Evolutionary conservation across 2,113 vertebrate genomes (phyloP).

Genomic region (Neomonachus schauinslandi): DNA sequence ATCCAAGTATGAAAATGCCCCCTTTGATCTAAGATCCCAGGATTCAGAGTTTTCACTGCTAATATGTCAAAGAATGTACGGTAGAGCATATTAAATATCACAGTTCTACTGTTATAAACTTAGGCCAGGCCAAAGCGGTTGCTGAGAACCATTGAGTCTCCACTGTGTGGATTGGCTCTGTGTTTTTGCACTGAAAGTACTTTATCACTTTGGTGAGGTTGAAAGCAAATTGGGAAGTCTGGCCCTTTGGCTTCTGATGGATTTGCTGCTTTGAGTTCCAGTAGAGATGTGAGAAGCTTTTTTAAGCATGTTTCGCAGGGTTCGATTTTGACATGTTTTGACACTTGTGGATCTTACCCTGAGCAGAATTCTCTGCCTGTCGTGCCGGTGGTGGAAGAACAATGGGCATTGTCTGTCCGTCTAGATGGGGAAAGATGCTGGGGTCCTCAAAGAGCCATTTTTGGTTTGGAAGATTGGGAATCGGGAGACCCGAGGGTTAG

Average conservation of each 20-base stretch:
- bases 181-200: neutral
- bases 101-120: neutral
- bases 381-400: neutral
- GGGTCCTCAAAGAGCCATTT: neutral
- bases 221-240: neutral
- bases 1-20: neutral
- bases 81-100: neutral
- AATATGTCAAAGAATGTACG: neutral
- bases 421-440: neutral
- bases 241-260: neutral
- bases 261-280: neutral
- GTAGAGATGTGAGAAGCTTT: neutral
- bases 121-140: neutral
- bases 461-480: neutral
- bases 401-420: neutral
- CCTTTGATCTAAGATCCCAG: neutral
- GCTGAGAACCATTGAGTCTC: neutral
- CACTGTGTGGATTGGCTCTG: neutral
- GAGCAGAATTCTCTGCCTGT: neutral
- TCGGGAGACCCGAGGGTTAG: neutral
- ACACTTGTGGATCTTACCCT: neutral
- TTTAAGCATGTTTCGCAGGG: neutral
- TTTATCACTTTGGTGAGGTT: neutral
- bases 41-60: neutral
- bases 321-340: neutral